Evolutionary conservation across 2,113 vertebrate genomes (phyloP), one percentile per base, ranked within the genome.

Genomic region (Rostratula benghalensis): DNA sequence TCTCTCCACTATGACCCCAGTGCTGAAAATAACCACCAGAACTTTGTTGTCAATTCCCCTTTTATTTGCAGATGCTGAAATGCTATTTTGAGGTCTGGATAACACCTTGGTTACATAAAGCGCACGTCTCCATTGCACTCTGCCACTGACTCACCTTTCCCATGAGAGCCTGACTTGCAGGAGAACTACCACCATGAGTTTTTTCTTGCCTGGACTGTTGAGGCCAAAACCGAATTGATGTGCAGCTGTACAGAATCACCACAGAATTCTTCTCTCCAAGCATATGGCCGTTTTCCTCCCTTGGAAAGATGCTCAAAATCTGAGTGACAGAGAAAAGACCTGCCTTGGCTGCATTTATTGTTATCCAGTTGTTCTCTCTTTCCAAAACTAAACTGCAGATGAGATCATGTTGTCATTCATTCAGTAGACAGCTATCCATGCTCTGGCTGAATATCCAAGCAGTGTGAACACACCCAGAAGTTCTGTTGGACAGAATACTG

Each of bases 71-170:
- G 98, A 95, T 33, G 35, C 89, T 98, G 81, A 78, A 53, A 48
- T 98, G 98, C 93, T 98, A 98, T 94, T 97, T 98, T n/a, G 98
- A 98, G 60, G 97, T 98, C 61, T 98, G 98, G 98, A 97, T 97
- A 71, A 92, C 53, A 4, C 97, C 98, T 57, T 98, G 98, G 98
- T 88, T 98, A 86, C 93, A 97, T 1, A 82, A 23, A 39, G 85
- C 59, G 2, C 6, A 85, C 8, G 97, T 98, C 12, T 87, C 64
- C 1, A 8, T 96, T 54, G 93, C 93, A 54, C 87, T 20, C 13
- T 98, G 98, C 76, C 95, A 91, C 43, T 95, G 92, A 96, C 28
- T 46, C 33, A 30, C 28, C 57, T 39, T 45, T 39, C 25, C 18
- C 24, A 10, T 4, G 35, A 89, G 4, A 61, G 15, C 28, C 11